A percentile compares a stretch with the other conserved stretches of the same genome.
Conservation (phyloP, 2,797 vertebrate species). For the Scolopax bukidnonensis region DNA sequence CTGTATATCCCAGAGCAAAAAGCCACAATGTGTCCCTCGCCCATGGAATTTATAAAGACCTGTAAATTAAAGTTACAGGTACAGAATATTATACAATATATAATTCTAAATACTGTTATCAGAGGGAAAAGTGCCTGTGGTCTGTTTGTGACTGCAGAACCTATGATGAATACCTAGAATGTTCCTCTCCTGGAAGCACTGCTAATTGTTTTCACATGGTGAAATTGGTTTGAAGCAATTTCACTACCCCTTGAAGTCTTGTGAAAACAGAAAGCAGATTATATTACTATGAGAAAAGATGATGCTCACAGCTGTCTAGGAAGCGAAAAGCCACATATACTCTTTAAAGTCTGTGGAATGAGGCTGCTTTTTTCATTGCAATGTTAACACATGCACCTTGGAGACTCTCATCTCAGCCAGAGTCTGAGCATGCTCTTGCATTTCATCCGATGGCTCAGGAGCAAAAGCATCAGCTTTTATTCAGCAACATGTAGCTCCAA, state of each 20-base stretch:
- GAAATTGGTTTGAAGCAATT: conserved; percentile 57
- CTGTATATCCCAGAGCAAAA: neutral
- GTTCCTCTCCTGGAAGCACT: conserved; percentile 24
- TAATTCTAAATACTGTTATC: neutral
- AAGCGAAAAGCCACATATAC: neutral
- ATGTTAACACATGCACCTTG: conserved; percentile 8
- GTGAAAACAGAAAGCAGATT: conserved; percentile 41
- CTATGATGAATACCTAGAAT: neutral
- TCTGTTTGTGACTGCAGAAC: conserved; percentile 18
- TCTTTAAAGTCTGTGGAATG: conserved; percentile 16
- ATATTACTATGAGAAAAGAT: conserved; percentile 15
- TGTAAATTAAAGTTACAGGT: neutral
- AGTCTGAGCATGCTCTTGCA: conserved; percentile 37
- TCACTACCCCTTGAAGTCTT: conserved; percentile 42
- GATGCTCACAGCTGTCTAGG: neutral
- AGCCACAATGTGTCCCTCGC: neutral
- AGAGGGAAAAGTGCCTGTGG: neutral
- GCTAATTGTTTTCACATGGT: conserved; percentile 50
- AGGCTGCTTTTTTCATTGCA: conserved; percentile 1
- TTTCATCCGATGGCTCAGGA: conserved; percentile 24
- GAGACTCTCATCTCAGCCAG: conserved; percentile 42
- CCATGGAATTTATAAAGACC: neutral
- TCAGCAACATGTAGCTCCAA: conserved; percentile 8
- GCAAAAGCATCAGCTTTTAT: conserved; percentile 20
- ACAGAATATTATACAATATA: neutral